Evolutionary conservation across 2,797 vertebrate species (phyloP).

Genomic region (Xiphophorus birchmanni): DNA sequence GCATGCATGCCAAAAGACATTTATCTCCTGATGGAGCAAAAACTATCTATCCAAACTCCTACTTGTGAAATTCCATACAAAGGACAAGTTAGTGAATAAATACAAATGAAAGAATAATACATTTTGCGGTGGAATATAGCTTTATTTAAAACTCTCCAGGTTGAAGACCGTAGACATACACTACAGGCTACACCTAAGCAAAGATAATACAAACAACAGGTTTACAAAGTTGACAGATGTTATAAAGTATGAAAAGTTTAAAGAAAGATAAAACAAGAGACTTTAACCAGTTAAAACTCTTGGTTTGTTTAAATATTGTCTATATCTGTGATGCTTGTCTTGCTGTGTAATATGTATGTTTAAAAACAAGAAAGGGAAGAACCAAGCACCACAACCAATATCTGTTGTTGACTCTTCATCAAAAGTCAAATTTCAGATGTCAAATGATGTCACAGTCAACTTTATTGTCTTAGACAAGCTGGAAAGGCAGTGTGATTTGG

Average conservation of each 20-base stretch:
- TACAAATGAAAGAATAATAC: constrained; percentile 11
- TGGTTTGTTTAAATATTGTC: constrained; percentile 22
- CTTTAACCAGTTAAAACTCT: constrained; percentile 24
- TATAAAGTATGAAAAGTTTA: constrained; percentile 31
- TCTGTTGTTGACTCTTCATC: constrained; percentile 65
- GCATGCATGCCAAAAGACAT: constrained; percentile 12
- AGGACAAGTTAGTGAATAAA: constrained; percentile 4
- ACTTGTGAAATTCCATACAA: neutral
- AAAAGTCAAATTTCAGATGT: neutral
- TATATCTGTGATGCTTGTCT: constrained; percentile 34
- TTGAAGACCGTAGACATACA: constrained; percentile 49
- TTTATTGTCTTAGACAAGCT: neutral
- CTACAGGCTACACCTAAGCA: constrained; percentile 25
- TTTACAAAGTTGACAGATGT: constrained; percentile 32
- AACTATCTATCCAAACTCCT: constrained; percentile 1
- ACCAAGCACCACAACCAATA: constrained; percentile 40
- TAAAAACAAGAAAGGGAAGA: constrained; percentile 3
- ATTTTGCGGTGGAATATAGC: constrained; percentile 35
- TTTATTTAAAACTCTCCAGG: constrained; percentile 68
- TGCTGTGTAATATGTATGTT: constrained; percentile 42
- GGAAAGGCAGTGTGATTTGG: neutral
- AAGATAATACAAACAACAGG: constrained; percentile 28
- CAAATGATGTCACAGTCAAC: neutral
- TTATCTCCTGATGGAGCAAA: constrained; percentile 9
- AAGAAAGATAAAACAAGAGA: constrained; percentile 25